Percentiles rank a stretch among this genome's conserved stretches.
Conservation (phyloP, 2,113 vertebrate species). For the Setophaga coronata region DNA sequence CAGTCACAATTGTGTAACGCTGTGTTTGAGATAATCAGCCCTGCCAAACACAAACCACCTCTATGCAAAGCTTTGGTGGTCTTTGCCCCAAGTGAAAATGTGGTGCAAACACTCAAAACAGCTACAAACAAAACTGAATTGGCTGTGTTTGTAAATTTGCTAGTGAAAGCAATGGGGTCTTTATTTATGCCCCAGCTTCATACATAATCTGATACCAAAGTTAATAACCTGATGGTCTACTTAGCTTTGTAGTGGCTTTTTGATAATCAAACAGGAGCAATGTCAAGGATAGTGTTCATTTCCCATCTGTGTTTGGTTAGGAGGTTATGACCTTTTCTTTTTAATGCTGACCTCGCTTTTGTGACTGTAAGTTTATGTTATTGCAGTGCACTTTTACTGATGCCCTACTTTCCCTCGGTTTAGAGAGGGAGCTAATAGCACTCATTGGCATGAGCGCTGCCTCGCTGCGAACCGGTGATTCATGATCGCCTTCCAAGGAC, state of each 20-base stretch:
- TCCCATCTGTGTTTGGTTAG: constrained; percentile 50
- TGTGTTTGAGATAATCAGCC: background rate
- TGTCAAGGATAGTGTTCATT: background rate
- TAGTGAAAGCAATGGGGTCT: background rate
- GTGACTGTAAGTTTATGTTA: constrained; percentile 51
- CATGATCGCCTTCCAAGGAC: constrained; percentile 45
- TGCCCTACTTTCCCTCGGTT: constrained; percentile 56
- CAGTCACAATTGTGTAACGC: background rate
- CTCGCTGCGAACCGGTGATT: constrained; percentile 46
- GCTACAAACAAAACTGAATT: background rate
- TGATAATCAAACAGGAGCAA: constrained; percentile 41
- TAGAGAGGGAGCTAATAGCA: constrained; percentile 33
- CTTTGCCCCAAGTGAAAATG: background rate
- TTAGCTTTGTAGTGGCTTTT: constrained; percentile 15
- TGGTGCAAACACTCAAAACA: background rate
- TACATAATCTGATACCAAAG: background rate
- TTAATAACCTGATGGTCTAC: constrained; percentile 48
- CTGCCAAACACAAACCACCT: background rate
- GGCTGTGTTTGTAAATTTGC: background rate
- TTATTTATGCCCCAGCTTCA: background rate
- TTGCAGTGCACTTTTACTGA: constrained; percentile 64
- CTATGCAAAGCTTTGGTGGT: background rate
- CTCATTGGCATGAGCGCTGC: constrained; percentile 28
- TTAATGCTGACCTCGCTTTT: constrained; percentile 53
- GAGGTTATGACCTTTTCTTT: constrained; percentile 49